Conservation (phyloP, 1,140 invertebrate species). For the Nasonia vitripennis region DNA sequence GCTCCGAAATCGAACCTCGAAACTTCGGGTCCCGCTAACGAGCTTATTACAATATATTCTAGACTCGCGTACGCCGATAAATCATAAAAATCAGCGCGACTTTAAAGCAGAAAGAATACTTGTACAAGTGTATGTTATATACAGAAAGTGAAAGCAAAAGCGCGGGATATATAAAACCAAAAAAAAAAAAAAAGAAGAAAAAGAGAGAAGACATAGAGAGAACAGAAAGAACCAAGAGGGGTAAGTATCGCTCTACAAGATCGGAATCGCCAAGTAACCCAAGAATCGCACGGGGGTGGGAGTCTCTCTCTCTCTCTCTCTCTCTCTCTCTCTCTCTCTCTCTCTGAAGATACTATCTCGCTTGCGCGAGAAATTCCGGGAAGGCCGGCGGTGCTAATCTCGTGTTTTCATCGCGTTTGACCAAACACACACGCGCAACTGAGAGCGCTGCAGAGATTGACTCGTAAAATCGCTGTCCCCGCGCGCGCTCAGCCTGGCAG, state of each 20-base stretch:
- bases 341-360: constrained; percentile 69
- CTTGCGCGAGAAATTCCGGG: constrained; percentile 71
- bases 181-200: constrained; percentile 6
- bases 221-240: background rate
- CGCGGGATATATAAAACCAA: background rate
- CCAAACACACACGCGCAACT: background rate
- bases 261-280: constrained; percentile 72
- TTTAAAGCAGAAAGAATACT: background rate
- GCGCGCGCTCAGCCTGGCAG: background rate
- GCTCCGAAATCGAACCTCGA: background rate
- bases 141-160: background rate
- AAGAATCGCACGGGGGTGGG: constrained; percentile 60
- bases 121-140: background rate
- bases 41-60: background rate
- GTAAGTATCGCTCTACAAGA: constrained; percentile 71
- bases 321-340: constrained; percentile 1
- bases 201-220: background rate
- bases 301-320: constrained; percentile 43
- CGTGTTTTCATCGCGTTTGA: constrained; percentile 35
- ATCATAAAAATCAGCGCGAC: background rate
- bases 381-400: constrained; percentile 59
- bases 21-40: constrained; percentile 20
- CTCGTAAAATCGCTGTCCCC: constrained; percentile 43
- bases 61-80: background rate
- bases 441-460: constrained; percentile 26